Conservation (phyloP, 2,113 vertebrate genomes). For the Euleptes europaea region DNA sequence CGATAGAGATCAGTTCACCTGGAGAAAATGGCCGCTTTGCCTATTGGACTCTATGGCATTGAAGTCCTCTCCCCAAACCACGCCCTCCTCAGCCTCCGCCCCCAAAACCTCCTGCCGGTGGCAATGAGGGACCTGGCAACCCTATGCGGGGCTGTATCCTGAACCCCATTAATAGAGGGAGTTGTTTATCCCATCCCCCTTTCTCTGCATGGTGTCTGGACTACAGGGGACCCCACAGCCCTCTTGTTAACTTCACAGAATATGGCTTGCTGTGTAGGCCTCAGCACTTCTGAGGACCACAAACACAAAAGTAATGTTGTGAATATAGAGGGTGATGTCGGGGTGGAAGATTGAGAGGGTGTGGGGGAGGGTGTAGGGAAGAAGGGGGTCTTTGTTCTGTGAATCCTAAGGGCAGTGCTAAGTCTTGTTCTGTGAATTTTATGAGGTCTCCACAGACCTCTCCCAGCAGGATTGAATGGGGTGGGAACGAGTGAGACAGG, state of each 20-base stretch:
- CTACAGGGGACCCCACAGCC: not conserved
- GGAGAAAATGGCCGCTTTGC: too few relatives aligned
- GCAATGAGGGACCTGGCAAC: too few relatives aligned
- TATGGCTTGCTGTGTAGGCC: too few relatives aligned
- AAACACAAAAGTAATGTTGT: not conserved
- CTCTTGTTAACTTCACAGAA: not conserved
- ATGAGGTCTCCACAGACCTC: not conserved
- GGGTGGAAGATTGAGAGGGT: too few relatives aligned
- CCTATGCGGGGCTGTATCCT: too few relatives aligned
- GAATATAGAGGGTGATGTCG: not conserved
- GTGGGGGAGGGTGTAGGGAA: not conserved
- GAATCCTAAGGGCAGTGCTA: not conserved
- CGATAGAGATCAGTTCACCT: too few relatives aligned
- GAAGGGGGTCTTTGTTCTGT: conserved; percentile 1
- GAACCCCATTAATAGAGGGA: not conserved
- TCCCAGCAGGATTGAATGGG: not conserved
- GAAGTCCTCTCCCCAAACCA: too few relatives aligned
- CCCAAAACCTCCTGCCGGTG: too few relatives aligned
- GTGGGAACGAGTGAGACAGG: not conserved
- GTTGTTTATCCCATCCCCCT: too few relatives aligned
- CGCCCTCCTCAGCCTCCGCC: too few relatives aligned
- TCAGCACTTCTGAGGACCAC: too few relatives aligned
- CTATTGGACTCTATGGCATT: too few relatives aligned
- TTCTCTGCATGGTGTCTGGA: conserved; percentile 5
- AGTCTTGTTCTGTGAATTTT: not conserved